Base-by-base conservation (phyloP, 2,888 invertebrate species). In the Nymphalis urticae region DNA sequence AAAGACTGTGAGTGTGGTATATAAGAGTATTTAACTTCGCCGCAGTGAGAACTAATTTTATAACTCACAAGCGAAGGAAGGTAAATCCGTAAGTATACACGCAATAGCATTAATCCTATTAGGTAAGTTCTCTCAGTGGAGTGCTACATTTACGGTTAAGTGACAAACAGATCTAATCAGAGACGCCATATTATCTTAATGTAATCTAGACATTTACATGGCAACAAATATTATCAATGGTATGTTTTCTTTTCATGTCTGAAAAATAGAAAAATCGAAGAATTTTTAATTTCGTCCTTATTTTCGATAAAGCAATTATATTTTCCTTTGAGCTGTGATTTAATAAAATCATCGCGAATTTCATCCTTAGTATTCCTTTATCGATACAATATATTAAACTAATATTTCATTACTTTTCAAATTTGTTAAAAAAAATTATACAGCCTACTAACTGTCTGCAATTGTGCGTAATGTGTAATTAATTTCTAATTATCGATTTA, bases 71-170 rank as follows among this genome's bases (percentile, higher is more conserved):
- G 42, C 42, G 56, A 36, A 32, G 56, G 36, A n/a, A 58, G 58
- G 42, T 58, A 42, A 58, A 8, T 56, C 10, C 19, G 58, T 58
- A 9, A 42, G 36, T 42, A n/a, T 58, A n/a, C 58, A 10, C 19
- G 16, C 58, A 42, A 42, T 42, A n/a, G 6, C 19, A 19, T 27
- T 58, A 58, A 58, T 58, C 58, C 21, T 19, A 42, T 58, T 58
- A 58, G 36, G 36, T 58, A 58, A 36, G 58, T 36, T 56, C 54
- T 27, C n/a, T 56, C 58, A 58, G 58, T 58, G 19, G 13, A 27
- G 54, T 42, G 13, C 19, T 36, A 58, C 10, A 42, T 58, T 36
- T 58, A 32, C 36, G 36, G n/a, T 36, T 58, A 58, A 58, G 36
- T 58, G 58, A 58, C 32, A 24, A 8, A 56, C 27, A 32, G n/a